phyloP scores from a whole-genome alignment of 2,113 vertebrate species.

The Eulemur macaco region DNA sequence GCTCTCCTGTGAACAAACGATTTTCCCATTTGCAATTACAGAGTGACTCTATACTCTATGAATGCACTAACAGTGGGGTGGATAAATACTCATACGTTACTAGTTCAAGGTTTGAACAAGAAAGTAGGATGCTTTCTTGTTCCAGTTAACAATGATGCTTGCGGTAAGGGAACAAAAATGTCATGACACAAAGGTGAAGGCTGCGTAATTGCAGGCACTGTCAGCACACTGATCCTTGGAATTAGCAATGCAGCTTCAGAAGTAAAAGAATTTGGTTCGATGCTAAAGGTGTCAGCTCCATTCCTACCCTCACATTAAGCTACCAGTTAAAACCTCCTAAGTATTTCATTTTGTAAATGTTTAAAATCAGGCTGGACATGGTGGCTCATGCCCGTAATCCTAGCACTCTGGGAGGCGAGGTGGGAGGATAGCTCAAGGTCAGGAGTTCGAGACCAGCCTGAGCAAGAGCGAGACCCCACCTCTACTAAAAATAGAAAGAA shows the following conservation, averaged over 20 bases:
- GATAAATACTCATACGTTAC: neutral
- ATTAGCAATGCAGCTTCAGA: neutral
- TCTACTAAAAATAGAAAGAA: too few species aligned
- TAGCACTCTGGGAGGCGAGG: too few species aligned
- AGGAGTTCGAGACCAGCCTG: too few species aligned
- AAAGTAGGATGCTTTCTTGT: neutral
- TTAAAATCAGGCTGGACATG: neutral
- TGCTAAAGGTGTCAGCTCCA: neutral
- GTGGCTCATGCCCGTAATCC: too few species aligned
- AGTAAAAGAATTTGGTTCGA: neutral
- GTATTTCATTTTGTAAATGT: constrained; percentile 6
- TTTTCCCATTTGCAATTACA: neutral
- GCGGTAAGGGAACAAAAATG: neutral
- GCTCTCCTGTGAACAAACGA: neutral
- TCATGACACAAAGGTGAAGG: neutral
- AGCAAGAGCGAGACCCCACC: too few species aligned
- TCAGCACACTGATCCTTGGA: neutral
- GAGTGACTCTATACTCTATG: neutral
- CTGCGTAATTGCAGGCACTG: neutral
- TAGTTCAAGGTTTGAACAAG: constrained; percentile 8
- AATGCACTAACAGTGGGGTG: neutral
- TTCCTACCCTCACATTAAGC: neutral
- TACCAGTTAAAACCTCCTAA: neutral
- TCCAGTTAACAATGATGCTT: neutral
- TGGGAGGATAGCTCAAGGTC: too few species aligned